A percentile compares a stretch with the other conserved stretches of the same genome.
phyloP scores from a whole-genome alignment of 2,888 invertebrate genomes.

The Minunthozetes semirufus region DNA sequence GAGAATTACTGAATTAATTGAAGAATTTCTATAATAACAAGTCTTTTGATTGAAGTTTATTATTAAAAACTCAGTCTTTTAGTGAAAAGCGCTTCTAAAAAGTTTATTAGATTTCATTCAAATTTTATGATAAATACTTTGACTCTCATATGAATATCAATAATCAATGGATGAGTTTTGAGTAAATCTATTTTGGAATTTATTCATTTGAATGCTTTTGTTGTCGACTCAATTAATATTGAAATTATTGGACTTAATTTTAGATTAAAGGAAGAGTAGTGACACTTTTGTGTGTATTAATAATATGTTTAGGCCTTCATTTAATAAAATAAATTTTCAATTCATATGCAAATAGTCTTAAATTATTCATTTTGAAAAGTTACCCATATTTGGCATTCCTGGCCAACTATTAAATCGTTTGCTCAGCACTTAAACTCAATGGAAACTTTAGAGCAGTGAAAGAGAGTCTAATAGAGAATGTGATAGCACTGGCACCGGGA shows the following conservation, averaged over 20 bases:
- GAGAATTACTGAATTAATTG: not conserved
- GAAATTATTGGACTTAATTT: not conserved
- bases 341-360: slow-evolving; percentile 25
- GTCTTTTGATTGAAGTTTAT: no score
- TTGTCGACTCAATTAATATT: not conserved
- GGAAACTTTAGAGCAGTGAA: slow-evolving; percentile 6
- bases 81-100: no score
- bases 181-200: not conserved
- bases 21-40: no score
- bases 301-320: not conserved
- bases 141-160: not conserved
- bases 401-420: slow-evolving; percentile 16
- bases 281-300: not conserved
- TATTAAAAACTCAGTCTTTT: no score
- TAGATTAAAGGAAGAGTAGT: not conserved
- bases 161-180: not conserved
- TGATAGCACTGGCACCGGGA: not conserved
- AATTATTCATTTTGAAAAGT: slow-evolving; percentile 24
- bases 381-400: slow-evolving; percentile 19
- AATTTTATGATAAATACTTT: no score
- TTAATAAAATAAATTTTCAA: slow-evolving; percentile 19
- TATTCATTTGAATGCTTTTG: slow-evolving; percentile 15
- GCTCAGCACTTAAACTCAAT: slow-evolving; percentile 6
- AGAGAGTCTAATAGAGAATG: not conserved
- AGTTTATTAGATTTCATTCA: no score